phyloP scores from a whole-genome alignment of 2,888 invertebrate species.

The Heliconius erato region DNA sequence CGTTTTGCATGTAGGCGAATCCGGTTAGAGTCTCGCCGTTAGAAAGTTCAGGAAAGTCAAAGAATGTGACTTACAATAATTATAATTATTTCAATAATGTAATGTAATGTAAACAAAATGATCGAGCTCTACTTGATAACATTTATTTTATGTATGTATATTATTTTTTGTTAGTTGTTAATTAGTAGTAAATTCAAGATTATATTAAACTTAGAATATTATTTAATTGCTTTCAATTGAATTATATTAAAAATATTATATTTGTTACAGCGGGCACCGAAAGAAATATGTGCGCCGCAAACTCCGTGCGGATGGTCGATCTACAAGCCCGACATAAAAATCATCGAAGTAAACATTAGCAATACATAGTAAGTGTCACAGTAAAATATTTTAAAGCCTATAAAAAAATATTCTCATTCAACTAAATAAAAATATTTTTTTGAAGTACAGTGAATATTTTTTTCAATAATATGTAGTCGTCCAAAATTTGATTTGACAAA shows the following conservation, averaged over 20 bases:
- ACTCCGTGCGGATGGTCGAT: conserved; percentile 72
- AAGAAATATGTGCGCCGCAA: conserved; percentile 56
- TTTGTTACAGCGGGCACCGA: conserved; percentile 18
- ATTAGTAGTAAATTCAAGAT: background rate
- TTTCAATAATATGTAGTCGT: no score
- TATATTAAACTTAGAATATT: background rate
- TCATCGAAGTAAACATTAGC: conserved; percentile 52
- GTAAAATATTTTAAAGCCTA: background rate
- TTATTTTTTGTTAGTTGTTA: background rate
- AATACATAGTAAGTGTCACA: conserved; percentile 69
- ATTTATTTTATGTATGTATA: background rate
- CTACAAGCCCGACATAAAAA: conserved; percentile 53
- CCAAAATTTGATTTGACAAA: background rate
- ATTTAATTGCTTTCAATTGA: background rate
- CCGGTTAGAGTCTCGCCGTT: background rate
- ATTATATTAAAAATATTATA: background rate
- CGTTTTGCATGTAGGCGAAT: background rate
- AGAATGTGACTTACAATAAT: background rate
- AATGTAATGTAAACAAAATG: no score
- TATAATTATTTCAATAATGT: background rate
- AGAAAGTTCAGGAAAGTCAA: background rate
- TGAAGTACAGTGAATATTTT: background rate
- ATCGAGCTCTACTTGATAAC: background rate
- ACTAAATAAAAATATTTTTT: background rate
- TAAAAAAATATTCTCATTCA: background rate